Evolutionary conservation across 2,888 invertebrate species (phyloP), one percentile per base, ranked within the genome.

Genomic region (Zaprionus obscuricornis): DNA sequence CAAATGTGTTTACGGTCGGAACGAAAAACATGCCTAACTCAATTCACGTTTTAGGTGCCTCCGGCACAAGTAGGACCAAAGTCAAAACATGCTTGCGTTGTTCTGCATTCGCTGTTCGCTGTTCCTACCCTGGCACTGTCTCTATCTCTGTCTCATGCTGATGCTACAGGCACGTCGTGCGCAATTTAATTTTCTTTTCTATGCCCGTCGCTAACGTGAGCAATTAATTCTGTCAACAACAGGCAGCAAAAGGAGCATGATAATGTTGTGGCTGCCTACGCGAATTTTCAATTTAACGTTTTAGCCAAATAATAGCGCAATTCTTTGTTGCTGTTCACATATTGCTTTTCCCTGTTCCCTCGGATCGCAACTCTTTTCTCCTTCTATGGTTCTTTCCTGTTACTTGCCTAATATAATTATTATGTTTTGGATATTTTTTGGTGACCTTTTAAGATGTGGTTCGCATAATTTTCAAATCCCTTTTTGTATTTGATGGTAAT

Each of bases 221-320:
- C 77, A 77, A 77, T 77, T 77, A 84, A 76, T 84, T 69, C 84
- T 81, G 84, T 76, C 76, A 77, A 76, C 76, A 77, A 55, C 69
- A 68, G 57, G 40, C 55, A 59, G 31, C 37, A 37, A 17, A 18
- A 7, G 24, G 26, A 34, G 11, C 43, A 49, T 46, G 29, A 27
- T 18, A 27, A 49, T 43, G 58, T 71, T 49, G 46, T 39, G 66
- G 71, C 66, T 13, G 24, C 14, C 16, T 26, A 29, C 43, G 6
- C 29, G n/a, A 31, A 60, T 50, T 20, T 67, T 26, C 51, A 36
- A 67, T 45, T 60, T 49, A 54, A 66, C 43, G 18, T 52, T 24
- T 14, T 6, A 26, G 17, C n/a, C 26, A 13, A 18, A 36, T 45
- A 31, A n/a, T 65, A 24, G 10, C 26, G 20, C 45, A 50, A 40